Percentiles rank a stretch among this genome's conserved stretches.
Evolutionary conservation across 2,888 invertebrate genomes (phyloP).

Genomic region (Nemapogon koenigi): DNA sequence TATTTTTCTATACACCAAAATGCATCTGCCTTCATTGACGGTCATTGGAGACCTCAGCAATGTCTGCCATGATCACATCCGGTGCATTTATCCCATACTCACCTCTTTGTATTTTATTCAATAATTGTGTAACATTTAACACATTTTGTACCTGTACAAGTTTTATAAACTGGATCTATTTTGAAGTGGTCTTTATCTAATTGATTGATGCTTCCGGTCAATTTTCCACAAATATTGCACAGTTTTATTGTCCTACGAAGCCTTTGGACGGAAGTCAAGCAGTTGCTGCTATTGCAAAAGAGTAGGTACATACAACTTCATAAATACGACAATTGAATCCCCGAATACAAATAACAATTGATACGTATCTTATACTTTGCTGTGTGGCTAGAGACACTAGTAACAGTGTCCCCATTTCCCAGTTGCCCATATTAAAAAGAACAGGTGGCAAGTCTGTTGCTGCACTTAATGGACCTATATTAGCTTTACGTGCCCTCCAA

Average conservation of each 20-base stretch:
- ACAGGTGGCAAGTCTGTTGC: no score
- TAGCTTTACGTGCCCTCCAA: no score
- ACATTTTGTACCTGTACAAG: conserved; percentile 6
- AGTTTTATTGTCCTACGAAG: conserved; percentile 22
- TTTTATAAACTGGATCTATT: conserved; percentile 1
- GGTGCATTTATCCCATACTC: conserved; percentile 24
- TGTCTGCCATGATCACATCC: conserved; percentile 42
- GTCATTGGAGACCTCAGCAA: conserved; percentile 26
- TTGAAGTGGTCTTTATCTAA: background rate
- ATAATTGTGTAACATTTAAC: conserved; percentile 20
- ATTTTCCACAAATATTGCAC: conserved; percentile 23
- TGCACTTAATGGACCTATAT: no score
- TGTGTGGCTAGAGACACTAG: no score
- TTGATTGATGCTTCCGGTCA: conserved; percentile 8
- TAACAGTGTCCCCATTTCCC: no score
- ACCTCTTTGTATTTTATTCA: conserved; percentile 20
- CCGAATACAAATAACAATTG: no score
- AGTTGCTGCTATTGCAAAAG: no score
- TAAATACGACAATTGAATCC: no score
- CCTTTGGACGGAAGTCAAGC: conserved; percentile 24
- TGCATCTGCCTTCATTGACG: conserved; percentile 42
- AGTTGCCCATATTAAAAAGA: no score
- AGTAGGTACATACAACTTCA: no score
- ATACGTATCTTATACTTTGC: no score
- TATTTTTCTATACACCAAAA: conserved; percentile 52